Evolutionary conservation across 1,140 invertebrate genomes (phyloP), one percentile per base, ranked within the genome.

Genomic region (Pogonomyrmex californicus): DNA sequence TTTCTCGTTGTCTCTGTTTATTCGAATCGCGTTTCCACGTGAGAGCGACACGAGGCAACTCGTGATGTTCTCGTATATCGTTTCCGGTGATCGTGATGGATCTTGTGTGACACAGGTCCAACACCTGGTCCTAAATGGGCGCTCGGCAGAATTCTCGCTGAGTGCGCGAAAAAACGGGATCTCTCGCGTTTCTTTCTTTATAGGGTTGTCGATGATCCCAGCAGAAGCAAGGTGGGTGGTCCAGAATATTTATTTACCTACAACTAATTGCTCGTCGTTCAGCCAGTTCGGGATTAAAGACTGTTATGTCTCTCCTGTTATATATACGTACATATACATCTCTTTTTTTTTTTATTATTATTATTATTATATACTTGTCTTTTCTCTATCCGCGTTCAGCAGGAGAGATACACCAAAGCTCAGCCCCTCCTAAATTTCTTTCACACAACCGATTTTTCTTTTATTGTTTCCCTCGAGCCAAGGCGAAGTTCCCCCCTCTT

Each of bases 161-260:
- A 58, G 85, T 47, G 44, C 70, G n/a, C 36, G 44, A 78, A 44
- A 78, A 44, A 63, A 23, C 58, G 73, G 60, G 82, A 77, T 77
- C 73, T 77, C 60, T 85, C 82, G 71, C 51, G 86, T 47, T 56
- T 58, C 68, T 68, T 81, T 88, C 70, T 71, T 90, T 90, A 83
- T 90, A 90, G 79, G 89, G 88, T 87, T 87, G 70, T 90, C 89
- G 89, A 87, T 90, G 89, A 90, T 90, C 70, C 75, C 91, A 90
- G 87, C 92, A 85, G 86, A 93, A 87, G 87, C 91, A 94, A 94
- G 93, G 93, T 94, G 93, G 93, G 93, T 94, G 89, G 62, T 90
- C 89, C 92, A 87, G 87, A 83, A 83, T 81, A 88, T 94, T 92
- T 91, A 93, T 92, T 94, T 93, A 91, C 82, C 90, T 93, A 91